These are phyloP conservation scores for Agapornis canus DNA, from an alignment of 2,797 vertebrate species.

Conservation along the genomic window DNA sequence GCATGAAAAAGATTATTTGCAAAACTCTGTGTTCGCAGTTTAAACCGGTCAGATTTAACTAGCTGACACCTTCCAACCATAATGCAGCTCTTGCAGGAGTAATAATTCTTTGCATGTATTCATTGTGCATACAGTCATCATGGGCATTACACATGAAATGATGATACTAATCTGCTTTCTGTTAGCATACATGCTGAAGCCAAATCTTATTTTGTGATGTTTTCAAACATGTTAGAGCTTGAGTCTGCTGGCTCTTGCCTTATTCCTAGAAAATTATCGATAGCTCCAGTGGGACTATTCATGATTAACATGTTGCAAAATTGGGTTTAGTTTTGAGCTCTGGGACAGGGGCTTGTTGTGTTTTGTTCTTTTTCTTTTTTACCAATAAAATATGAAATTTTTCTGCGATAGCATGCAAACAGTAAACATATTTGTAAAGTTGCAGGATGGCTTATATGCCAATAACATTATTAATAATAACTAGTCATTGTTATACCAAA, in stretches of 20 bases:
- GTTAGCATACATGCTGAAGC: neutral
- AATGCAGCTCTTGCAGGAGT: neutral
- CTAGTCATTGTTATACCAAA: neutral
- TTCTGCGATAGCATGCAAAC: neutral
- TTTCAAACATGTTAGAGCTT: neutral
- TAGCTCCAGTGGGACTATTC: neutral
- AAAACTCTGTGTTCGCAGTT: neutral
- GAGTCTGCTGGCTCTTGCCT: conserved; percentile 6
- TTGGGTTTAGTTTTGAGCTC: neutral
- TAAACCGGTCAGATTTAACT: neutral
- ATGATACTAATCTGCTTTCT: conserved; percentile 8
- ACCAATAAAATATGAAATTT: neutral
- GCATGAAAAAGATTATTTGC: neutral
- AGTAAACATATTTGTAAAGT: neutral
- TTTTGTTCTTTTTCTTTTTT: neutral
- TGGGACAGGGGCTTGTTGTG: too few species aligned
- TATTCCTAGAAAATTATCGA: conserved; percentile 15
- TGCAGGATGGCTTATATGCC: neutral
- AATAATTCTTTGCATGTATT: neutral
- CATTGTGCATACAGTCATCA: neutral
- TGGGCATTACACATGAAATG: neutral
- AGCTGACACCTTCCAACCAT: neutral
- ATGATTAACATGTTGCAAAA: neutral
- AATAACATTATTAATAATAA: neutral
- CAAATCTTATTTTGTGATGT: neutral